Conservation (phyloP, 2,797 vertebrate species). For the Vireo griseus region DNA sequence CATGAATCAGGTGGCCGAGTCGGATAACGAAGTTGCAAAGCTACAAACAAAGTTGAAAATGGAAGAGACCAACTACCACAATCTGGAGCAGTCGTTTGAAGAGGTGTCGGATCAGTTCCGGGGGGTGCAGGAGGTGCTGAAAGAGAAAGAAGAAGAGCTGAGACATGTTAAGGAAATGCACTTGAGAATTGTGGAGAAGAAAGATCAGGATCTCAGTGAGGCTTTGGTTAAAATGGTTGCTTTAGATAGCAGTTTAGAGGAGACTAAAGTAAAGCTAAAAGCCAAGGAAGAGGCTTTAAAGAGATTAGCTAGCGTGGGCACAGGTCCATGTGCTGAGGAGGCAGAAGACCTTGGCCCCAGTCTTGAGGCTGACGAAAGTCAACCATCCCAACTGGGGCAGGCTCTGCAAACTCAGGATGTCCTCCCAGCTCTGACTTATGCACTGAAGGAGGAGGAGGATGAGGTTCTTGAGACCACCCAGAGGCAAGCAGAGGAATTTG, state of each 20-base stretch:
- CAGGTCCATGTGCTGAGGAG: constrained; percentile 63
- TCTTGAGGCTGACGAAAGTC: constrained; percentile 76
- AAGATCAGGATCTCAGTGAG: constrained; percentile 88
- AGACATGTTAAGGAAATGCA: constrained; percentile 85
- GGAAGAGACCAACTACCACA: constrained; percentile 84
- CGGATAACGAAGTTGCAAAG: constrained; percentile 84
- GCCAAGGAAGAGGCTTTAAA: constrained; percentile 84
- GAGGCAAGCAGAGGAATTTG: constrained; percentile 41
- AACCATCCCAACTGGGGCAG: constrained; percentile 75
- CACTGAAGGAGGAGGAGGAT: constrained; percentile 57
- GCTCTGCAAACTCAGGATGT: constrained; percentile 75
- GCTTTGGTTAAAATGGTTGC: constrained; percentile 88
- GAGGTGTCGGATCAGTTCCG: constrained; percentile 85
- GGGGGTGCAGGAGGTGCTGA: constrained; percentile 81
- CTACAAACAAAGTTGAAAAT: constrained; percentile 81
- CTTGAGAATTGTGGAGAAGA: constrained; percentile 83
- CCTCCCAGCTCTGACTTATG: constrained; percentile 69
- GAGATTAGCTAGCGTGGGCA: constrained; percentile 70
- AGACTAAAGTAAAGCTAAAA: constrained; percentile 85
- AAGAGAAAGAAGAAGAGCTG: constrained; percentile 90
- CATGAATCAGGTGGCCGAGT: constrained; percentile 84
- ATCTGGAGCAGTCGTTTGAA: constrained; percentile 83
- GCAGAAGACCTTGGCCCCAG: constrained; percentile 73
- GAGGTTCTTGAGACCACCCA: constrained; percentile 41
- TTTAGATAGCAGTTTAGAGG: constrained; percentile 87